Evolutionary conservation across 1,140 invertebrate species (phyloP), one percentile per base, ranked within the genome.

Genomic region (Lepidostoma basale): DNA sequence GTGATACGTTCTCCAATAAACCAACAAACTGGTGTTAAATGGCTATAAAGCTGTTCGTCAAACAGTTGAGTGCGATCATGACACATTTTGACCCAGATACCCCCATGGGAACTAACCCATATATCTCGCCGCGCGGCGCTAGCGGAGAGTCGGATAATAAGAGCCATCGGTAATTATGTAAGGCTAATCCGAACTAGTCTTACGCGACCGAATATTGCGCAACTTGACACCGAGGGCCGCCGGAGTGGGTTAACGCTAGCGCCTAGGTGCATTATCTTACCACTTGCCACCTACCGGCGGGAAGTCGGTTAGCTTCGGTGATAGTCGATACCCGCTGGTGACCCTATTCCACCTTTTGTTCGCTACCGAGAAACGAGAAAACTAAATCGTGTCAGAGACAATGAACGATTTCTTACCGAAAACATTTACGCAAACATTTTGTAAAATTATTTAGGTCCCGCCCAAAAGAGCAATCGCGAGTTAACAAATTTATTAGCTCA

Each of bases 201-300:
- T 56, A 56, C 52, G 52, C 52, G 52, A 36, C 52, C 52, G 16
- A 56, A 56, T 56, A 56, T 56, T 56, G 52, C 28, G 52, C 52
- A 56, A 56, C 26, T 33, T n/a, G 26, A 33, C 26, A 56, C 14
- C 45, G 16, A 49, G 45, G 45, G 14, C 14, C 44, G 20, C 44
- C 45, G 52, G 16, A 56, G 26, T 39, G 18, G 52, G 52, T 56
- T 56, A 56, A 12, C 16, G 10, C 36, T 40, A 40, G 36, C 2
- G 36, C 16, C 36, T 40, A 12, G 5, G 5, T 33, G 30, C 30
- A 33, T 5, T 33, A 5, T 5, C 30, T 33, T 5, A 33, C 30
- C 12, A 33, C 30, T 12, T 6, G 30, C 5, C 30, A 5, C 30
- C 52, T 36, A 30, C 14, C 52, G 16, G 36, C 23, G 52, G 52